Evolutionary conservation across 2,888 invertebrate species (phyloP), one percentile per base, ranked within the genome.

Genomic region (Hypselothyrea guttata): DNA sequence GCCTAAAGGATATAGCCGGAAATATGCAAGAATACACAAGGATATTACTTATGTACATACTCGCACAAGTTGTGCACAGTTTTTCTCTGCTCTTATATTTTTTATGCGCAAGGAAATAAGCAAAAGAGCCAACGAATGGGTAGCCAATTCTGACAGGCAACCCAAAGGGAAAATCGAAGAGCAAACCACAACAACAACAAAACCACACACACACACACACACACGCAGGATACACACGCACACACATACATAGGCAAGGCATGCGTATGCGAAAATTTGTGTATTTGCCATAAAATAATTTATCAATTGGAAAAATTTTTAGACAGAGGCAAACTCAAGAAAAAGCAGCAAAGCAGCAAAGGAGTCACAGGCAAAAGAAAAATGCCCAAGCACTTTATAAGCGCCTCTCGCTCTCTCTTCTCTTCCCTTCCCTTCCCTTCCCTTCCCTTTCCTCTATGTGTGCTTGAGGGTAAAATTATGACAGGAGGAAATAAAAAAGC

Each of bases 401-500:
- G 51, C 67, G 53, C 3, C 22, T 22, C 22, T 22, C 22, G n/a
- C n/a, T n/a, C n/a, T n/a, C n/a, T n/a, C n/a, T n/a, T n/a, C n/a
- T n/a, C n/a, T n/a, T n/a, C n/a, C n/a, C n/a, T n/a, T n/a, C n/a
- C n/a, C n/a, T n/a, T n/a, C n/a, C n/a, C n/a, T n/a, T n/a, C n/a
- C n/a, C n/a, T n/a, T n/a, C n/a, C n/a, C n/a, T n/a, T 22, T 5
- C 22, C 2, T 22, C 30, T 51, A 46, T 45, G 55, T n/a, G 11
- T 45, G 38, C 71, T 81, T 77, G 84, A 72, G 84, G 77, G 59
- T 77, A 86, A 83, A 85, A 86, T 86, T 85, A 86, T 86, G 84
- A 83, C 85, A 83, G 85, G 63, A 81, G 86, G 86, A 84, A 84
- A 84, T 84, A 86, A 83, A 84, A 84, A 77, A 84, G 71, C 79